Evolutionary conservation across 2,888 invertebrate species (phyloP), one percentile per base, ranked within the genome.

Genomic region (Nomada fucata): DNA sequence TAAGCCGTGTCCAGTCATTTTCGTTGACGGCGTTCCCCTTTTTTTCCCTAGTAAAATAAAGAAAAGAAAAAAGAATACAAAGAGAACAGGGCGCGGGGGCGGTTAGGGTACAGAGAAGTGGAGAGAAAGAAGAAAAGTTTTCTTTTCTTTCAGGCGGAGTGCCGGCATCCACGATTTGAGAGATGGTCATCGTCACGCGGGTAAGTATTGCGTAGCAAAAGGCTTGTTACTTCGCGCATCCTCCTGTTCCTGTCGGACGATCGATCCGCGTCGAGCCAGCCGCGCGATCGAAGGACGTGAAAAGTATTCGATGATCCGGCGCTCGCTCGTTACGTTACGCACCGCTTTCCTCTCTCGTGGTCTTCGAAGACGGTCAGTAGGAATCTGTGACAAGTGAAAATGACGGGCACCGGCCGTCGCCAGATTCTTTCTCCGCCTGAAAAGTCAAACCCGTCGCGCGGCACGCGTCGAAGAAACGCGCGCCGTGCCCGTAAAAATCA

Each of bases 141-240:
- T 47, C 36, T 73, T 82, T 72, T 74, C 69, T 92, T 92, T 64
- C 88, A 93, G 93, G 92, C 92, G 93, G 92, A 92, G 92, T 92
- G 91, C 90, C 92, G 90, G 90, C 90, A 91, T 91, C 90, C 90
- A 91, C 91, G 89, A 89, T 89, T 91, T 91, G 90, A 93, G 93
- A 95, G 95, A 96, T 96, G 96, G 96, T 96, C 95, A 96, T 96
- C 95, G 96, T 96, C 95, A 96, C 96, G 95, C 96, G 96, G 95
- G 96, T 96, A 94, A 95, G 96, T 82, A 29, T 70, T 13, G 15
- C 11, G 15, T 50, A 42, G 53, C 11, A 23, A 67, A 47, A 60
- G 36, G 15, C 10, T 36, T 20, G 20, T 29, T 57, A 20, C 26
- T 26, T 69, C 13, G n/a, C 23, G 29, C 15, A 1, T 47, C n/a